Evolutionary conservation across 2,797 vertebrate species (phyloP).

Genomic region (Phyllotis vaccarum): DNA sequence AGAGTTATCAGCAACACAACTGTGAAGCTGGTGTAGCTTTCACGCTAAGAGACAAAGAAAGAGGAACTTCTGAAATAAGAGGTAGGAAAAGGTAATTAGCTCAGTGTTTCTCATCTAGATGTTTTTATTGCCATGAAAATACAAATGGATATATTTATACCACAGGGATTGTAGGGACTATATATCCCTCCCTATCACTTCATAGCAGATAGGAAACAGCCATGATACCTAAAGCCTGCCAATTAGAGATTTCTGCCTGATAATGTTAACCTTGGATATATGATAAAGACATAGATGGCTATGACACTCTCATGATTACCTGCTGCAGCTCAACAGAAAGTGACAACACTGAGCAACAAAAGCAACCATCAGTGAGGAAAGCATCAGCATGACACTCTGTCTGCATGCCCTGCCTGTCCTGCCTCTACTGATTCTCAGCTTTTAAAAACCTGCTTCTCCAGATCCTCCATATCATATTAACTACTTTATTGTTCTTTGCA

Average conservation of each 20-base stretch:
- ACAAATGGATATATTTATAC: neutral
- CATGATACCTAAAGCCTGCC: neutral
- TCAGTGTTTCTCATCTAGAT: neutral
- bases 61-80: neutral
- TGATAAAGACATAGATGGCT: neutral
- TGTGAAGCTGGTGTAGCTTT: neutral
- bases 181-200: neutral
- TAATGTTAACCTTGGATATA: neutral
- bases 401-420: neutral
- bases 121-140: neutral
- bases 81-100: neutral
- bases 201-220: neutral
- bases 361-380: neutral
- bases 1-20: neutral
- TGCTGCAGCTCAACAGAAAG: neutral
- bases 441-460: neutral
- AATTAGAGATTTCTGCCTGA: neutral
- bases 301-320: neutral
- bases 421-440: neutral
- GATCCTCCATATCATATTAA: neutral
- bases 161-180: neutral
- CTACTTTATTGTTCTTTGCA: neutral
- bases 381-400: no score
- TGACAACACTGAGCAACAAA: neutral
- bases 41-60: neutral